Percentiles rank a stretch among this genome's conserved stretches.
phyloP scores from a whole-genome alignment of 2,888 invertebrate species.

The Eupithecia subfuscata region DNA sequence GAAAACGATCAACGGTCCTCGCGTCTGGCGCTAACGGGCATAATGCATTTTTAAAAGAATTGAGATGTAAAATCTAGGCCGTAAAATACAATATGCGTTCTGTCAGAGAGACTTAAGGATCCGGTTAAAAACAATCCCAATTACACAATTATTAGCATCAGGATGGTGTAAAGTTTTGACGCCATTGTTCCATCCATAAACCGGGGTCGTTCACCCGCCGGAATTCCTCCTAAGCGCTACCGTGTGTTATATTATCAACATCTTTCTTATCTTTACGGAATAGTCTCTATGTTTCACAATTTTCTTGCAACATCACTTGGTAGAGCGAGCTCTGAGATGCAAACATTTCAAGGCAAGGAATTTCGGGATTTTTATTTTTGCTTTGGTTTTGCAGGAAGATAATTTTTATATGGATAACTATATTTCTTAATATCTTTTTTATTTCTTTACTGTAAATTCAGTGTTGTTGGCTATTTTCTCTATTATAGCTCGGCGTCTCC shows the following conservation, averaged over 20 bases:
- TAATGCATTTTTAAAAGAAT: neutral
- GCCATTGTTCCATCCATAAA: slow-evolving; percentile 52
- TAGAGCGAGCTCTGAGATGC: slow-evolving; percentile 12
- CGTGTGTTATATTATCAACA: slow-evolving; percentile 49
- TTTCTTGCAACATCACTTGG: slow-evolving; percentile 44
- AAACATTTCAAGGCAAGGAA: neutral
- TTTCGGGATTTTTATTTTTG: slow-evolving; percentile 9
- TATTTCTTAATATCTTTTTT: neutral
- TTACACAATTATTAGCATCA: slow-evolving; percentile 10
- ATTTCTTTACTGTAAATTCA: neutral
- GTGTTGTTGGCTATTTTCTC: neutral
- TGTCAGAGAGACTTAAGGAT: neutral
- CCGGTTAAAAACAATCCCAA: neutral
- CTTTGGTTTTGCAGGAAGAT: neutral
- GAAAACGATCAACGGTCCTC: slow-evolving; percentile 50
- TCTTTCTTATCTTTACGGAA: slow-evolving; percentile 55
- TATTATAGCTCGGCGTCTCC: neutral
- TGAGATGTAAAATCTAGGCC: neutral
- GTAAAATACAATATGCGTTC: neutral
- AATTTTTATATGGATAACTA: neutral
- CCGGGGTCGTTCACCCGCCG: slow-evolving; percentile 61
- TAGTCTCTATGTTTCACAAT: slow-evolving; percentile 48
- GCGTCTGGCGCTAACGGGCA: slow-evolving; percentile 36
- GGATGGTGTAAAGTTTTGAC: slow-evolving; percentile 48
- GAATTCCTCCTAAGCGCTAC: slow-evolving; percentile 50